These are phyloP conservation scores for Morelia viridis DNA, from an alignment of 2,797 vertebrate species.

Conservation along the genomic window DNA sequence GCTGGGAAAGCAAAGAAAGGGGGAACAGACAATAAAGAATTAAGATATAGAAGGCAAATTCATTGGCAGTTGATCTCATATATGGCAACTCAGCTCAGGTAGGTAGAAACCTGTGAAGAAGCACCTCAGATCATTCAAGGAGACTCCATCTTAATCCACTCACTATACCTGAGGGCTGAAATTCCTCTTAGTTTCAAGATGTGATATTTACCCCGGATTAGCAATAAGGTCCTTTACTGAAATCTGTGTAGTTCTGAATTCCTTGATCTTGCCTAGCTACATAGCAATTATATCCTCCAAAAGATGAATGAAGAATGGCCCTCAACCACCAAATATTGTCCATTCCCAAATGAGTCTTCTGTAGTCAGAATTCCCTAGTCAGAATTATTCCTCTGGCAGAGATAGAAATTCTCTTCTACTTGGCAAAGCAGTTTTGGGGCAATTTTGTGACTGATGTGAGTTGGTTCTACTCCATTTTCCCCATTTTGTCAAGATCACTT, in stretches of 20 bases:
- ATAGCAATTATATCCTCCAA: background rate
- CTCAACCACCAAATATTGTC: background rate
- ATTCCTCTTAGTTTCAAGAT: too few relatives aligned
- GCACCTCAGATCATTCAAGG: background rate
- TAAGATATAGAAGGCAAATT: too few relatives aligned
- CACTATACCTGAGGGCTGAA: background rate
- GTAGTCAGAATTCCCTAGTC: background rate
- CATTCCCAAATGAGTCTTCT: background rate
- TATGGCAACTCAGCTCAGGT: too few relatives aligned
- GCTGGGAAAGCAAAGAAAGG: too few relatives aligned
- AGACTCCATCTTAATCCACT: background rate
- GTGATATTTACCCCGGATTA: background rate
- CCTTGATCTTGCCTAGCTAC: background rate
- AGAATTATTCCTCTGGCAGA: background rate
- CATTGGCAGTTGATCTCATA: too few relatives aligned
- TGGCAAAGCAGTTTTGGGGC: background rate
- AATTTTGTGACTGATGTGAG: background rate
- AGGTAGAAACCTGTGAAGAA: too few relatives aligned
- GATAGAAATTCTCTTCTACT: background rate
- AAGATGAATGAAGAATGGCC: background rate
- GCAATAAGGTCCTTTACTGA: background rate
- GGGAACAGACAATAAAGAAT: too few relatives aligned
- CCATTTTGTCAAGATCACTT: conserved; percentile 8
- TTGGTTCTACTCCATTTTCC: background rate
- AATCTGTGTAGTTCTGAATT: background rate